Evolutionary conservation across 2,888 invertebrate genomes (phyloP), one percentile per base, ranked within the genome.

Genomic region (Drosophila emarginata): DNA sequence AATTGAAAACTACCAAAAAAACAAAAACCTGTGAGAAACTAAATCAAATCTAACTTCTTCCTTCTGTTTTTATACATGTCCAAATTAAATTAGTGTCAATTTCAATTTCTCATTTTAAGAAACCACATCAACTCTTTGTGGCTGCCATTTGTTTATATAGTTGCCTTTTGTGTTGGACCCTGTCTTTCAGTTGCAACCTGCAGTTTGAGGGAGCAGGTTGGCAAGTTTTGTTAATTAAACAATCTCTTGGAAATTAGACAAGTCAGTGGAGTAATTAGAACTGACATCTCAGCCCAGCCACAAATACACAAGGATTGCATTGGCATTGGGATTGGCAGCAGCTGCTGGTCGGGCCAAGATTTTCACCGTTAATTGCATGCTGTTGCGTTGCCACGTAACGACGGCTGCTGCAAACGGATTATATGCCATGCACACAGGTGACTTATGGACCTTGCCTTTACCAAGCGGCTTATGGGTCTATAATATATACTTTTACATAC

Each of bases 281-380:
- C 64, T 82, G 76, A 58, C 78, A 86, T 59, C 40, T 51, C 40
- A 45, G 45, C 45, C 18, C 18, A 45, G 39, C 63, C 59, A 37
- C 58, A 53, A 54, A 40, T 62, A 54, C 81, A 53, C 64, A 61
- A 50, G 32, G 57, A 23, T 51, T 32, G 32, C 32, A 32, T 32
- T 32, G 32, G 32, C 32, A 11, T 32, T 32, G 32, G 32, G 9
- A 11, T 32, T 32, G 32, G 32, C 32, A 32, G 32, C 32, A 51
- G 63, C 59, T 51, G 52, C 28, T 54, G 61, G 45, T 39, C 54
- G 14, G 14, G 37, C 21, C 64, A 61, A 72, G 71, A 64, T 72
- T 72, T 51, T 69, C 45, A 40, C 61, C 69, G 76, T 85, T 83
- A 85, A 83, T 85, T 85, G 74, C 71, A 28, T 76, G 66, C 67